Evolutionary conservation across 2,888 invertebrate species (phyloP).

Genomic region (Apodemia mormo): DNA sequence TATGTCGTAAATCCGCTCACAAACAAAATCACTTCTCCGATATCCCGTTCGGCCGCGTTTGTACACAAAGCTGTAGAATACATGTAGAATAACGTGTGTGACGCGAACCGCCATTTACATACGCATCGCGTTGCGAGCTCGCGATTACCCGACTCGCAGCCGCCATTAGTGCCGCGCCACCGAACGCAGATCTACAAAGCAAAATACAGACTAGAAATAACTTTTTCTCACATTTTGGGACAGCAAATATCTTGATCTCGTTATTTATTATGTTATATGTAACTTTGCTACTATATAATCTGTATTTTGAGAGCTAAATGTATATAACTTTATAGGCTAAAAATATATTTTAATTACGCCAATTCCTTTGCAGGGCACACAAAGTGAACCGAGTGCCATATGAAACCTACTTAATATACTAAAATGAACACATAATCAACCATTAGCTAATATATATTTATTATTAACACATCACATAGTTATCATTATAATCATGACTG

Average conservation of each 20-base stretch:
- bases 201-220: not conserved
- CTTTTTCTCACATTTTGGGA: not conserved
- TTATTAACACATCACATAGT: too few species aligned
- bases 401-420: too few species aligned
- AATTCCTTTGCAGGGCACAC: too few species aligned
- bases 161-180: constrained; percentile 33
- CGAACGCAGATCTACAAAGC: constrained; percentile 17
- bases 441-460: too few species aligned
- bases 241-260: not conserved
- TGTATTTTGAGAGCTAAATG: too few species aligned
- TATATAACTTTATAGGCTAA: too few species aligned
- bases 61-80: constrained; percentile 23
- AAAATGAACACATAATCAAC: too few species aligned
- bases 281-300: too few species aligned
- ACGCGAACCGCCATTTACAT: constrained; percentile 38
- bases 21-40: constrained; percentile 16
- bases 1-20: constrained; percentile 6
- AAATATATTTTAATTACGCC: too few species aligned
- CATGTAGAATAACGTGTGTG: constrained; percentile 28
- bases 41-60: constrained; percentile 12
- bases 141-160: constrained; percentile 27
- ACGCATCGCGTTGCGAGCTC: constrained; percentile 32
- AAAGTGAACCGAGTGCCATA: too few species aligned
- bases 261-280: too few species aligned
- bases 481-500: too few species aligned